Percentiles rank a stretch among this genome's conserved stretches.
These are phyloP conservation scores for Halocynthia roretzi DNA, from an alignment of 23 tunicate genomes.

Conservation along the genomic window DNA sequence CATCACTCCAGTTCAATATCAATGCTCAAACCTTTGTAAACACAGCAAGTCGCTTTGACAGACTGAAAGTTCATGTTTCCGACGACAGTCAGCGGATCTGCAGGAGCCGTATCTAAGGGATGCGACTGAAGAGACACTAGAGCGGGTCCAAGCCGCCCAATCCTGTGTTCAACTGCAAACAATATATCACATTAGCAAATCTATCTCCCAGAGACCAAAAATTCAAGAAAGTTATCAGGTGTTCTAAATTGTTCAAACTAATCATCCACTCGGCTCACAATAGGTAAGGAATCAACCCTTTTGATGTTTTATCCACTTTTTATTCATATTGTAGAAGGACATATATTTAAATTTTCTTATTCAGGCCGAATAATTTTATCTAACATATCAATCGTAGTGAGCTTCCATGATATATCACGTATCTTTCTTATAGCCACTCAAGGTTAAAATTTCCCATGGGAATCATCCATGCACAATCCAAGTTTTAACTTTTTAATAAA, in stretches of 20 bases:
- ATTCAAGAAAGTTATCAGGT: too few relatives aligned
- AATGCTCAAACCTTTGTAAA: slow-evolving; percentile 61
- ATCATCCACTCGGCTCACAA: background rate
- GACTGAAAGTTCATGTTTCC: slow-evolving; percentile 94
- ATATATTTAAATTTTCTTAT: too few relatives aligned
- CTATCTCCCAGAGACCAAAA: background rate
- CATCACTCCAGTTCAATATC: too few relatives aligned
- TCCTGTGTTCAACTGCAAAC: slow-evolving; percentile 24
- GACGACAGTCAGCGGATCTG: slow-evolving; percentile 64
- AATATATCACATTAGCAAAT: background rate
- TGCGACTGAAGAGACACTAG: slow-evolving; percentile 69
- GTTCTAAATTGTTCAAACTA: background rate
- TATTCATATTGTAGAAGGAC: background rate
- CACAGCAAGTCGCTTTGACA: slow-evolving; percentile 82
- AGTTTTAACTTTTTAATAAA: too few relatives aligned
- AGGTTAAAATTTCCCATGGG: too few relatives aligned
- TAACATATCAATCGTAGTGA: too few relatives aligned
- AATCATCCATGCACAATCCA: too few relatives aligned
- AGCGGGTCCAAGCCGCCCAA: slow-evolving; percentile 68
- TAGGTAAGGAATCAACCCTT: background rate
- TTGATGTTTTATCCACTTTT: background rate
- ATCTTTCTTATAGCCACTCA: too few relatives aligned
- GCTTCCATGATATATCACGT: too few relatives aligned
- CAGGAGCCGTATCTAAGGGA: slow-evolving; percentile 78
- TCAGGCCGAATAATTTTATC: too few relatives aligned